Evolutionary conservation across 2,888 invertebrate species (phyloP).

Genomic region (Phaedon cochleariae): DNA sequence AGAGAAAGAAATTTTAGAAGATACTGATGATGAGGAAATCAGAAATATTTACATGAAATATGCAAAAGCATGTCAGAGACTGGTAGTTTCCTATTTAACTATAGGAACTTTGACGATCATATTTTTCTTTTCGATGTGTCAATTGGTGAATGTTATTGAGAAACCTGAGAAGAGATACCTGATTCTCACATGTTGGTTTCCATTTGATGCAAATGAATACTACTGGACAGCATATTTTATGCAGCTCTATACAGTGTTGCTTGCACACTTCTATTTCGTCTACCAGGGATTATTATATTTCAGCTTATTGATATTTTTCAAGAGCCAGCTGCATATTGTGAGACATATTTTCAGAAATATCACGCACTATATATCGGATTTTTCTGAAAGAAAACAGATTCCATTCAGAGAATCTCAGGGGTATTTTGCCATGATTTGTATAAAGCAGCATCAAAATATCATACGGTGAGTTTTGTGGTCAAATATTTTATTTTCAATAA

Average conservation of each 20-base stretch:
- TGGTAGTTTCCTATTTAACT: conserved; percentile 31
- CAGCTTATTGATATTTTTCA: conserved; percentile 25
- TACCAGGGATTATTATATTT: conserved; percentile 30
- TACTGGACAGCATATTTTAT: conserved; percentile 36
- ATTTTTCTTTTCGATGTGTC: conserved; percentile 33
- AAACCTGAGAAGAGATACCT: conserved; percentile 33
- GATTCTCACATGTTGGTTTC: conserved; percentile 41
- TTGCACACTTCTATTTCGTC: conserved; percentile 30
- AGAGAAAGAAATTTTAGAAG: conserved; percentile 34
- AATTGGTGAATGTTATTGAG: conserved; percentile 32
- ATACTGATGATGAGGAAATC: conserved; percentile 28
- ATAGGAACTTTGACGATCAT: conserved; percentile 34
- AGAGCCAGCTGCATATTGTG: conserved; percentile 27
- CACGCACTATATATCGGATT: conserved; percentile 1
- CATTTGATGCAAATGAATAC: conserved; percentile 39
- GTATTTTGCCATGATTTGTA: conserved; percentile 23
- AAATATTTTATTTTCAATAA: no score
- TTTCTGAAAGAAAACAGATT: background rate
- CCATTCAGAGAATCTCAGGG: background rate
- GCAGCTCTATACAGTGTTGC: no score
- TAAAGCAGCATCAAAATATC: conserved; percentile 29
- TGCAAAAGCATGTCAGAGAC: conserved; percentile 16
- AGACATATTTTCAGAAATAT: conserved; percentile 23
- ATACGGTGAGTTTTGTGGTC: conserved; percentile 31
- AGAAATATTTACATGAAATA: conserved; percentile 37